phyloP scores from a whole-genome alignment of 2,888 invertebrate species.

The Cataglyphis albicans region DNA sequence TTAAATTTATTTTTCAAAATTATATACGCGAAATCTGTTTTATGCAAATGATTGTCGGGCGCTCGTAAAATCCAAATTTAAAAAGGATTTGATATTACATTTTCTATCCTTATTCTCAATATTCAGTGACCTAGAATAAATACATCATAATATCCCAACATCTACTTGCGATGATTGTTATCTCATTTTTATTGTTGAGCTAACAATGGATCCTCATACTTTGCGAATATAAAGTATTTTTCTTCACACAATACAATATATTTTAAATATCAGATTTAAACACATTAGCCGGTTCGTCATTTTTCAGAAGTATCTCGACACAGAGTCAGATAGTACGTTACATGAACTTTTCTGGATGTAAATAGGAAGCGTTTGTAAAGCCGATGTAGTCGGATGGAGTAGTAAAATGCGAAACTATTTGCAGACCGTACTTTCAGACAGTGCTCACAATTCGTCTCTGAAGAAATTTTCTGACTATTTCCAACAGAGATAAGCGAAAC shows the following conservation, averaged over 20 bases:
- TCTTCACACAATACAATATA: not conserved
- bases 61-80: not conserved
- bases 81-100: not conserved
- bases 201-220: not conserved
- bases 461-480: slow-evolving; percentile 41
- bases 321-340: slow-evolving; percentile 2
- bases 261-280: slow-evolving; percentile 28
- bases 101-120: not conserved
- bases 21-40: not conserved
- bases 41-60: not conserved
- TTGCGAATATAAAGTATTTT: not conserved
- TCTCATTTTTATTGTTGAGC: not conserved
- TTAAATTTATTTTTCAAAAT: not conserved
- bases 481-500: slow-evolving; percentile 15
- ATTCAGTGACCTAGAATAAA: not conserved
- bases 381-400: not conserved
- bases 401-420: slow-evolving; percentile 40
- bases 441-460: slow-evolving; percentile 45
- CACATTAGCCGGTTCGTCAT: not conserved
- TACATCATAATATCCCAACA: not conserved
- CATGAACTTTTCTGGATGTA: slow-evolving; percentile 16
- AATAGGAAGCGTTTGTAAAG: slow-evolving; percentile 40
- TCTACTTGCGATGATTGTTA: not conserved
- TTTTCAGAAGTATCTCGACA: not conserved
- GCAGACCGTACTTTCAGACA: not conserved